Base-by-base conservation (phyloP, 1,140 invertebrate species). In the Sminthurides bifidus region DNA sequence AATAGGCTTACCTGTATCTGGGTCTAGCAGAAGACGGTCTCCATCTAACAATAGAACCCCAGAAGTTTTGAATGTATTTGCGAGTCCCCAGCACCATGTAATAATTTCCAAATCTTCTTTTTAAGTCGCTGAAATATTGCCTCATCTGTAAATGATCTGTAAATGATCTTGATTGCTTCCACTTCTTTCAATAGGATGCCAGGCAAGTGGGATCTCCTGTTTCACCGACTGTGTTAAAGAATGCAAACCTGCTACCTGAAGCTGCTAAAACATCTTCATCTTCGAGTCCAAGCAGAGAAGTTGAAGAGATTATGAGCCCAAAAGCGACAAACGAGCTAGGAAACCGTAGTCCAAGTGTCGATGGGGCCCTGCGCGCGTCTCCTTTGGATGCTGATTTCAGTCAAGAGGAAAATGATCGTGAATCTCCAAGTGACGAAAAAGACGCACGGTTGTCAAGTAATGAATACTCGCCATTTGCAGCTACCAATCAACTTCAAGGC, bases 211-310 rank as follows among this genome's bases (percentile, higher is more conserved):
- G 8, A 50, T 44, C 52, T 12, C 33, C 26, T 23, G 41, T 21
- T 12, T 5, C 17, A 27, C 55, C 46, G 12, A 49, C 17, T 3
- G 35, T 49, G 12, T 12, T n/a, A 5, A 49, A 31, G 23, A 21
- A 27, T 12, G 21, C 23, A 6, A 51, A 27, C 44, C 38, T 48
- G 5, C 58, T 58, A 33, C 56, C 59, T 2, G 54, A 58, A 52
- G 31, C 41, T 6, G 61, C 57, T 29, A 61, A 65, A 30, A 58
- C 63, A 1, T 62, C 60, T 3, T 58, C 60, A 26, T 59, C 57
- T 5, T 65, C 63, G 3, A 87, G 84, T 68, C 87, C 88, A 6
- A 89, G 87, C 61, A 76, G 86, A 54, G 87, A 92, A 72, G 87
- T 92, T 1, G 77, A 83, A 66, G 81, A 86, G 69, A 85, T 86